Conservation (phyloP, 2,113 vertebrate genomes). For the Seriola aureovittata region DNA sequence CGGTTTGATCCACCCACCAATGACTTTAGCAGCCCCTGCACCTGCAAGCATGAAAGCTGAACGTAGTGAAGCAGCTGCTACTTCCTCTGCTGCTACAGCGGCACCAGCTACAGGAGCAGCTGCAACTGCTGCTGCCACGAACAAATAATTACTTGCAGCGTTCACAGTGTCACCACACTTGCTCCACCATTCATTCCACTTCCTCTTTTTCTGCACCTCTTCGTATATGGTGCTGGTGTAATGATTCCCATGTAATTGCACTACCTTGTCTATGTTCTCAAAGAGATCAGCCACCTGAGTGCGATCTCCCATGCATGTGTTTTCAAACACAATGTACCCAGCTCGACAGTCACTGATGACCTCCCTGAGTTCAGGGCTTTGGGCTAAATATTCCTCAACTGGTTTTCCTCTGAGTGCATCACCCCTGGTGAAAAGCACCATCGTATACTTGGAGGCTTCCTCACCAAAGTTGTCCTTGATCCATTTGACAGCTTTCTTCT, state of each 20-base stretch:
- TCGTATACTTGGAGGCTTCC: constrained; percentile 43
- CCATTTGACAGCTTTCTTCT: constrained; percentile 46
- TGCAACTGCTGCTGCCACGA: not conserved
- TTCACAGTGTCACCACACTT: not conserved
- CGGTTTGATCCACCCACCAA: constrained; percentile 19
- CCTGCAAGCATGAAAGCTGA: rapidly evolving
- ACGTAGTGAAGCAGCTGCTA: rapidly evolving
- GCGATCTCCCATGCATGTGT: constrained; percentile 18
- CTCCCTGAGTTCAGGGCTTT: constrained; percentile 1
- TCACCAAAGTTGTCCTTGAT: constrained; percentile 63
- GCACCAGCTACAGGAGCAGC: not conserved
- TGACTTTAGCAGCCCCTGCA: not conserved
- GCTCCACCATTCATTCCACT: not conserved
- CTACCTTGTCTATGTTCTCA: constrained; percentile 47
- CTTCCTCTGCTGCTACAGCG: not conserved
- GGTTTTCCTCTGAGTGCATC: not conserved
- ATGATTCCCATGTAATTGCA: constrained; percentile 36
- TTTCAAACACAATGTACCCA: constrained; percentile 64
- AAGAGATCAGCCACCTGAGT: constrained; percentile 64
- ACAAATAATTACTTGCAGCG: not conserved
- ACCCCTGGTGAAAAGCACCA: constrained; percentile 58
- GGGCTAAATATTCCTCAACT: not conserved
- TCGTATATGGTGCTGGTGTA: constrained; percentile 48
- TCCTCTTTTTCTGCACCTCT: constrained; percentile 40
- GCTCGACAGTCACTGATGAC: not conserved